Evolutionary conservation across 1,140 invertebrate species (phyloP), one percentile per base, ranked within the genome.

Genomic region (Spodoptera frugiperda): DNA sequence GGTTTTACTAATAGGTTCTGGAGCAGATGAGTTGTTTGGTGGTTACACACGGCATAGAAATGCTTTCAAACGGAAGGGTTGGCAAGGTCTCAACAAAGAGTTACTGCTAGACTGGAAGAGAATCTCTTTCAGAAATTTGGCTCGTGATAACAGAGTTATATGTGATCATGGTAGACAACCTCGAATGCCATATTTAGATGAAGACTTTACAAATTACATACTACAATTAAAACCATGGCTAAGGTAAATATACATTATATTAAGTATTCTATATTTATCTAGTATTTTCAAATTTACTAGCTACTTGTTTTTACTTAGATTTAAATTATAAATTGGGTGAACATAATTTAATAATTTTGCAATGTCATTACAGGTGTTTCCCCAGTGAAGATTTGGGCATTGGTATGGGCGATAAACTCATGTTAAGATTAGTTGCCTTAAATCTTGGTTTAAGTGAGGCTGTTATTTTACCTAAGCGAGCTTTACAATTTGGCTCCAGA

Each of bases 401-500:
- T 84, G 98, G 98, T 51, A 79, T 98, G 65, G 99, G 99, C n/a
- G 99, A 99, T 87, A 99, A 99, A 94, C 91, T 99, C 55, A 94
- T 99, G 48, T 93, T 99, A 39, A 95, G 99, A 84, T 90, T 98
- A n/a, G 91, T 96, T 51, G 98, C 98, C 0, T 94, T 94, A 79
- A 93, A 96, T 83, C 89, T 99, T 19, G 97, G 97, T 10, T 91
- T 98, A 3, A 89, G 86, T 77, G 91, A 95, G 57, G 96, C 96
- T 17, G 96, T 97, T 0, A 88, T 90, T 57, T 95, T 98, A 57
- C 97, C 97, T 54, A 99, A 99, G 93, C 91, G 98, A 93, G 99
- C 99, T 14, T 96, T 99, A 63, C 99, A 99, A 91, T 99, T 99
- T 96, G 99, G 99, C n/a, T 98, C 98, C 0, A 95, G 97, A 87